Evolutionary conservation across 2,888 invertebrate species (phyloP).

Genomic region (Diabrotica balteata): DNA sequence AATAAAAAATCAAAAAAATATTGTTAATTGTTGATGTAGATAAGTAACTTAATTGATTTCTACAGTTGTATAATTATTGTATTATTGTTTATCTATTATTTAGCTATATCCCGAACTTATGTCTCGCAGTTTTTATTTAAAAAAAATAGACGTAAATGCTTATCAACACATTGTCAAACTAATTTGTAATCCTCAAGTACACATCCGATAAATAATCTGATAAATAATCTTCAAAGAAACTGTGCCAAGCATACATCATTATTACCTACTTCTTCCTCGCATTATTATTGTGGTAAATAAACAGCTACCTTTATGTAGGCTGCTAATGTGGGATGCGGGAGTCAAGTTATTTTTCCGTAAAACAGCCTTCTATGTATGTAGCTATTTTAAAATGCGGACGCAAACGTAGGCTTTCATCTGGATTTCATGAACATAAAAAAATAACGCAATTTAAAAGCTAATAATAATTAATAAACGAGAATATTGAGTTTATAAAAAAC

Average conservation of each 20-base stretch:
- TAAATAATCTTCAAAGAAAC: not conserved
- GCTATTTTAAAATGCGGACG: slow-evolving; percentile 37
- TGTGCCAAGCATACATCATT: slow-evolving; percentile 26
- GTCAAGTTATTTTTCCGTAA: slow-evolving; percentile 39
- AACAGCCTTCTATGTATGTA: slow-evolving; percentile 37
- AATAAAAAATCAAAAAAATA: no score
- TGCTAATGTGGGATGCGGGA: slow-evolving; percentile 42
- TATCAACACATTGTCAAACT: no score
- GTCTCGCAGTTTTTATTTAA: no score
- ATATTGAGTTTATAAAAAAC: not conserved
- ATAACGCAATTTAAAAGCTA: slow-evolving; percentile 24
- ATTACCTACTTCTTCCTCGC: slow-evolving; percentile 32
- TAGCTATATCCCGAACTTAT: no score
- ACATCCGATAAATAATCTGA: no score
- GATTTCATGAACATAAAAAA: slow-evolving; percentile 32
- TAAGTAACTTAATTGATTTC: no score
- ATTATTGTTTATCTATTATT: no score
- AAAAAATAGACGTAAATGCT: no score
- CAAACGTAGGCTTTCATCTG: slow-evolving; percentile 37
- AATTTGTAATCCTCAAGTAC: no score
- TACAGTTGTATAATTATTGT: no score
- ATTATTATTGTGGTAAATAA: slow-evolving; percentile 32
- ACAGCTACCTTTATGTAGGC: slow-evolving; percentile 39
- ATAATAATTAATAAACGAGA: slow-evolving; percentile 16
- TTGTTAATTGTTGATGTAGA: no score